Conservation (phyloP, 2,113 vertebrate species). For the Tyto alba region DNA sequence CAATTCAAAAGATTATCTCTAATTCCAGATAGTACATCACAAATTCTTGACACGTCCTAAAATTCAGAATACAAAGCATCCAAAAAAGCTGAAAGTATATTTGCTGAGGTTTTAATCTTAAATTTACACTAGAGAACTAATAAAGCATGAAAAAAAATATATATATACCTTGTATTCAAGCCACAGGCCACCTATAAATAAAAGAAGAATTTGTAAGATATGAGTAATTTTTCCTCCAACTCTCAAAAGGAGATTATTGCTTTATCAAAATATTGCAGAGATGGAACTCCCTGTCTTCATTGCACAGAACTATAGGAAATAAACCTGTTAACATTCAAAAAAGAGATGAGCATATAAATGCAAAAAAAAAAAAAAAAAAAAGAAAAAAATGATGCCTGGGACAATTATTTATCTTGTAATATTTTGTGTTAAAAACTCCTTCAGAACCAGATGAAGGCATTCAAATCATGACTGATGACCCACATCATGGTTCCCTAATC, state of each 20-base stretch:
- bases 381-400: no score
- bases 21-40: fast-evolving
- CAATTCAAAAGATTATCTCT: not conserved
- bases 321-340: not conserved
- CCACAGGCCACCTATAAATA: conserved; percentile 68
- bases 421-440: not conserved
- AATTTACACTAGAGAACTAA: not conserved
- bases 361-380: no score
- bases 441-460: not conserved
- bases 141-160: not conserved
- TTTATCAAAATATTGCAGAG: not conserved
- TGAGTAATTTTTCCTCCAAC: not conserved
- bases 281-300: not conserved
- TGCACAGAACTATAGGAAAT: not conserved
- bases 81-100: not conserved
- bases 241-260: not conserved
- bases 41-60: not conserved
- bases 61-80: not conserved
- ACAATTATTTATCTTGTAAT: not conserved
- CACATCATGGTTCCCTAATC: not conserved
- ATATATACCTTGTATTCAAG: conserved; percentile 68
- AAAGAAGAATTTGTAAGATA: conserved; percentile 39
- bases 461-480: not conserved
- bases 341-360: not conserved
- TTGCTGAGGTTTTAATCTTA: not conserved